A percentile compares a stretch with the other conserved stretches of the same genome.
phyloP scores from a whole-genome alignment of 2,888 invertebrate species.

The Cephus rjabovi region DNA sequence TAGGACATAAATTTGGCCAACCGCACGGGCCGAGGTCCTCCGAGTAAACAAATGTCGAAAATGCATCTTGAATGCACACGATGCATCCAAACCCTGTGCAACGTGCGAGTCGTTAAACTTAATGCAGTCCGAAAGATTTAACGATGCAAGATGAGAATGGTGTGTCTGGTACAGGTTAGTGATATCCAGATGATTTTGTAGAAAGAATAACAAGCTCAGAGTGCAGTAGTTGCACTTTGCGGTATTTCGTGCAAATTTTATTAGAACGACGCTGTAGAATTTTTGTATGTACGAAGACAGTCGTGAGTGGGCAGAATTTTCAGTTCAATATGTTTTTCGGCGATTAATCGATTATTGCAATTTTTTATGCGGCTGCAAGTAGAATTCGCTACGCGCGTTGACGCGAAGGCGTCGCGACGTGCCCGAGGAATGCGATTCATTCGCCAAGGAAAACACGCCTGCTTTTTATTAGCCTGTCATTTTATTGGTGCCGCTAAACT shows the following conservation, averaged over 20 bases:
- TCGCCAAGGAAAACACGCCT: neutral
- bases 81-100: neutral
- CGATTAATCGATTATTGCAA: neutral
- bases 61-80: neutral
- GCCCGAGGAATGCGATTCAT: neutral
- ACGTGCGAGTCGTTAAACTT: constrained; percentile 25
- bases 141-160: neutral
- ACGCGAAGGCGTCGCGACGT: neutral
- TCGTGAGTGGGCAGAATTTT: neutral
- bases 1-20: neutral
- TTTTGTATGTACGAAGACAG: neutral
- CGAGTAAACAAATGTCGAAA: constrained; percentile 17
- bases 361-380: neutral
- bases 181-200: constrained; percentile 7
- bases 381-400: neutral
- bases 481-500: neutral
- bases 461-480: neutral
- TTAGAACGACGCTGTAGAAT: neutral
- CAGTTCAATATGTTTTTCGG: neutral
- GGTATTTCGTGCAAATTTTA: neutral
- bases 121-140: constrained; percentile 24
- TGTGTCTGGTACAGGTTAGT: neutral
- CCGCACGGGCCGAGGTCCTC: neutral
- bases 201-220: constrained; percentile 19
- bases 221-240: neutral